A percentile compares a stretch with the other conserved stretches of the same genome.
phyloP scores from a whole-genome alignment of 2,797 vertebrate species.

The Acrocephalus scirpaceus region DNA sequence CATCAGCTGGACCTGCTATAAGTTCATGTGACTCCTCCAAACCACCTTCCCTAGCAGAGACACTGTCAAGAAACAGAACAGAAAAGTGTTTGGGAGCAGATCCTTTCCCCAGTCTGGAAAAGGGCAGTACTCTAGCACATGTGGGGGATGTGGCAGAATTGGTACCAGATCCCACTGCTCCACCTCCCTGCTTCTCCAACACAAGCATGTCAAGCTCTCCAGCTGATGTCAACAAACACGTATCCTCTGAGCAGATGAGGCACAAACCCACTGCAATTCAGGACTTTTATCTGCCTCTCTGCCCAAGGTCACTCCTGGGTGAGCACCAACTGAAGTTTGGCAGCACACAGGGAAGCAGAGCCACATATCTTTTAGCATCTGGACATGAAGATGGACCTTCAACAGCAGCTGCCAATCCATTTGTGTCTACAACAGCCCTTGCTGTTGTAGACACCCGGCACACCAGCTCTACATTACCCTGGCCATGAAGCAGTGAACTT shows the following conservation, averaged over 20 bases:
- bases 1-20: neutral
- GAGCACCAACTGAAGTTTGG: neutral
- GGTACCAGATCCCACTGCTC: neutral
- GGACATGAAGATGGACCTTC: neutral
- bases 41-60: neutral
- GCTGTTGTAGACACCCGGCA: neutral
- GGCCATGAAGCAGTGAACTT: fast-evolving
- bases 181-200: neutral
- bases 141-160: too few relatives aligned
- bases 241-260: neutral
- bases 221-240: fast-evolving
- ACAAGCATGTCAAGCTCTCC: neutral
- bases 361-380: fast-evolving
- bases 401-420: neutral
- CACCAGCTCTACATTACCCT: neutral
- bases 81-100: neutral
- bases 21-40: neutral
- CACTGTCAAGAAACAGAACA: neutral
- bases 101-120: neutral
- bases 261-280: fast-evolving
- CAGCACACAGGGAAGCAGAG: neutral
- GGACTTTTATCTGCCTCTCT: neutral
- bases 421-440: neutral
- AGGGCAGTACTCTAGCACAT: neutral
- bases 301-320: neutral